phyloP scores from a whole-genome alignment of 2,797 vertebrate genomes.

The Sebastes steindachneri region DNA sequence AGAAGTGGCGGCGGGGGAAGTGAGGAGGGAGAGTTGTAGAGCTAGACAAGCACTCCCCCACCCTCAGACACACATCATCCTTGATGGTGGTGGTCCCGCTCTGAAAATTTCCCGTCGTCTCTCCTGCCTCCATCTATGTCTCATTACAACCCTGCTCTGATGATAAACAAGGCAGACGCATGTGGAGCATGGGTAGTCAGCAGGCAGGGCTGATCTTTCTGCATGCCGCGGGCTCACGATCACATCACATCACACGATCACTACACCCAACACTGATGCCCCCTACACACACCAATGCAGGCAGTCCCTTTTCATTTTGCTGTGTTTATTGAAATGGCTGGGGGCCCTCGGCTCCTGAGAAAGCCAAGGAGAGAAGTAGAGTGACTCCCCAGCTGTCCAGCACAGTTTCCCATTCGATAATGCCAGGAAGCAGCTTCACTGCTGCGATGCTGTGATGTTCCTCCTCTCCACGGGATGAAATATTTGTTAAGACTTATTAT shows the following conservation, averaged over 20 bases:
- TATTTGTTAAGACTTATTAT: constrained; percentile 54
- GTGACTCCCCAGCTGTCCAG: constrained; percentile 40
- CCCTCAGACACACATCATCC: constrained; percentile 26
- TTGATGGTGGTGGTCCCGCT: constrained; percentile 12
- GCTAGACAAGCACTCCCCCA: not conserved
- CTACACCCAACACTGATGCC: not conserved
- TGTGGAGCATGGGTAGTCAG: constrained; percentile 66
- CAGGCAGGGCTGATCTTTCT: constrained; percentile 62
- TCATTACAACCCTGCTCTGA: constrained; percentile 54
- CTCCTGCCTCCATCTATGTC: constrained; percentile 24
- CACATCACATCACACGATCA: constrained; percentile 47
- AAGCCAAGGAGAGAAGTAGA: constrained; percentile 26
- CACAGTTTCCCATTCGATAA: constrained; percentile 33
- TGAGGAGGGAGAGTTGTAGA: constrained; percentile 18
- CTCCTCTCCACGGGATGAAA: constrained; percentile 42
- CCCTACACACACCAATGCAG: constrained; percentile 4
- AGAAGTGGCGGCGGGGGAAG: constrained; percentile 45
- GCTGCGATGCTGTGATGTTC: constrained; percentile 22
- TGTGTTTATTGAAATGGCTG: constrained; percentile 34
- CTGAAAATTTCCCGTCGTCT: constrained; percentile 30
- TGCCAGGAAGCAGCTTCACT: constrained; percentile 47
- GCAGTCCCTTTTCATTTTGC: constrained; percentile 18
- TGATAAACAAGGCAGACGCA: constrained; percentile 63
- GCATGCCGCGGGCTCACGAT: constrained; percentile 36
- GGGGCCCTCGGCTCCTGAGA: constrained; percentile 29